These are phyloP conservation scores for Monochamus alternatus DNA, from an alignment of 2,888 invertebrate genomes.

Conservation along the genomic window DNA sequence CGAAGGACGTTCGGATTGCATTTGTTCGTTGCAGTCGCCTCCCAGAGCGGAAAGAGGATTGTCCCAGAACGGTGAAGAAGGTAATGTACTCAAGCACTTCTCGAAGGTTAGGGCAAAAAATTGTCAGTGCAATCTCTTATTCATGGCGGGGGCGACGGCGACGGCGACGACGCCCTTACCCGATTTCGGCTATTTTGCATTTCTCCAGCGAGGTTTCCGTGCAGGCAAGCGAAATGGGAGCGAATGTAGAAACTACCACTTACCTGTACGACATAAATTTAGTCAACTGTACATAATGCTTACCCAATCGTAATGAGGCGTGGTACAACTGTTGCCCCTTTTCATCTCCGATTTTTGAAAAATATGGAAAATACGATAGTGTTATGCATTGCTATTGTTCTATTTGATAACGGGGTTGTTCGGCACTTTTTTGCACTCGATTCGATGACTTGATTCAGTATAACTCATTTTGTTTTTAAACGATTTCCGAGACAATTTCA, in stretches of 20 bases:
- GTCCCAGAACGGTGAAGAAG: conserved; percentile 11
- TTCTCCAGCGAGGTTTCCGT: not conserved
- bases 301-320: too few relatives aligned
- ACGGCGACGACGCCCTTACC: not conserved
- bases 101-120: conserved; percentile 2
- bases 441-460: too few relatives aligned
- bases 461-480: too few relatives aligned
- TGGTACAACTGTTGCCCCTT: too few relatives aligned
- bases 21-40: conserved; percentile 17
- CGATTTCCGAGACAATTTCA: too few relatives aligned
- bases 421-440: too few relatives aligned
- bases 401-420: too few relatives aligned
- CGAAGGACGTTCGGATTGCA: conserved; percentile 36
- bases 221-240: not conserved
- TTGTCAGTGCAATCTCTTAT: conserved; percentile 10
- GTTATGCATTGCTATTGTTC: too few relatives aligned
- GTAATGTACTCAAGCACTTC: conserved; percentile 11
- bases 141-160: conserved; percentile 4
- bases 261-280: too few relatives aligned
- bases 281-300: too few relatives aligned
- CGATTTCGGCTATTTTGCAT: conserved; percentile 15
- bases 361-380: too few relatives aligned
- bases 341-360: too few relatives aligned
- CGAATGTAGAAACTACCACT: not conserved
- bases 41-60: conserved; percentile 33